These are phyloP conservation scores for Agrochola macilenta DNA, from an alignment of 2,888 invertebrate genomes.

Conservation along the genomic window DNA sequence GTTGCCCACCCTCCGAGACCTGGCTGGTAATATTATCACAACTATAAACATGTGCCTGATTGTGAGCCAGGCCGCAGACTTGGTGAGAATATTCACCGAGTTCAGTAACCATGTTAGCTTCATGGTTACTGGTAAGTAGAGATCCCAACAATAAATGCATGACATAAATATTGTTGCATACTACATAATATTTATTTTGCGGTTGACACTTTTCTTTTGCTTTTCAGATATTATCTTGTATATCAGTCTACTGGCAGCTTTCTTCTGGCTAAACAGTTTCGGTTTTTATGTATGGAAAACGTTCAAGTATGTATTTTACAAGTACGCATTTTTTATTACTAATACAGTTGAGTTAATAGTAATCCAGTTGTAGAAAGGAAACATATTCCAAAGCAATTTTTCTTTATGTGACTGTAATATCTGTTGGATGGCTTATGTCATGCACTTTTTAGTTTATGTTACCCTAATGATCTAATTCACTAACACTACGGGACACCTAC, in stretches of 20 bases:
- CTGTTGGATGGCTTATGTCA: neutral
- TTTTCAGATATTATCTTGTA: slow-evolving; percentile 94
- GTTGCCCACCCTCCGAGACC: slow-evolving; percentile 94
- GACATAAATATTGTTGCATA: neutral
- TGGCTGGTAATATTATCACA: slow-evolving; percentile 96
- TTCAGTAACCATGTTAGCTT: slow-evolving; percentile 95
- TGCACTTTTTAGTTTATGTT: neutral
- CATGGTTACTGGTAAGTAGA: slow-evolving; percentile 93
- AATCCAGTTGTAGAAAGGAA: slow-evolving; percentile 10
- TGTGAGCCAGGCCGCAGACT: slow-evolving; percentile 94
- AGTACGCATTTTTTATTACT: slow-evolving; percentile 38
- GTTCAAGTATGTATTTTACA: slow-evolving; percentile 91
- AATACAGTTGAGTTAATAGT: too few species aligned
- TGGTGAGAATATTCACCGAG: slow-evolving; percentile 95
- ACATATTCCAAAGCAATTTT: neutral
- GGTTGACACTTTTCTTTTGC: slow-evolving; percentile 35
- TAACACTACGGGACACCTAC: neutral
- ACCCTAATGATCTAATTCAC: neutral
- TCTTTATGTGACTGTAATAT: neutral
- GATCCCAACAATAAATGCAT: slow-evolving; percentile 3
- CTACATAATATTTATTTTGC: neutral
- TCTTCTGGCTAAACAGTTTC: slow-evolving; percentile 96
- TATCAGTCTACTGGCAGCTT: slow-evolving; percentile 94
- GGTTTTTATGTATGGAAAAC: slow-evolving; percentile 97
- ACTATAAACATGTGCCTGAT: slow-evolving; percentile 95